A percentile compares a stretch with the other conserved stretches of the same genome.
Evolutionary conservation across 2,797 vertebrate species (phyloP).

Genomic region (Phylloscopus collybita): DNA sequence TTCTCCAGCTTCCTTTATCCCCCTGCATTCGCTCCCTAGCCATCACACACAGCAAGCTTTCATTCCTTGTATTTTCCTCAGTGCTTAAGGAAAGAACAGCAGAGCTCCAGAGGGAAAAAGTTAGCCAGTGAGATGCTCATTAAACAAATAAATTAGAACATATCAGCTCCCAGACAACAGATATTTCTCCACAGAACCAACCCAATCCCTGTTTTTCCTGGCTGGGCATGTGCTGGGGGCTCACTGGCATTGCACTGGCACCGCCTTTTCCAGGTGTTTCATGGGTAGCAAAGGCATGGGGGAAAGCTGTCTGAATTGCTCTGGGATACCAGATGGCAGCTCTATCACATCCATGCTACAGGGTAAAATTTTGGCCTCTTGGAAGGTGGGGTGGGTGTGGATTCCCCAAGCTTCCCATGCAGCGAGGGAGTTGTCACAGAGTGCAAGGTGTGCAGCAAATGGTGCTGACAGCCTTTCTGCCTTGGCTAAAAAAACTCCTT

Average conservation of each 20-base stretch:
- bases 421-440: not conserved
- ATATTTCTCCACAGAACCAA: not conserved
- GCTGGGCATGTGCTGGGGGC: not conserved
- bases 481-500: not conserved
- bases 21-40: not conserved
- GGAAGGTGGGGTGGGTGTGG: not conserved
- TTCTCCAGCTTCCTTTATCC: not conserved
- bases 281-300: not conserved
- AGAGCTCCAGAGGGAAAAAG: not conserved
- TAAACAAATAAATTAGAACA: slow-evolving; percentile 26
- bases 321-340: not conserved
- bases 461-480: not conserved
- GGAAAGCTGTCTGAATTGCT: not conserved
- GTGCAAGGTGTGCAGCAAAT: not conserved
- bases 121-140: not conserved
- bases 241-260: not conserved
- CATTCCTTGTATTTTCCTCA: not conserved
- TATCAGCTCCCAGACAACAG: not conserved
- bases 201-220: not conserved
- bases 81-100: not conserved
- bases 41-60: not conserved
- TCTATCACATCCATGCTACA: fast-evolving
- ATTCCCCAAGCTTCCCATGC: fast-evolving
- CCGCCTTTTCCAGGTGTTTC: not conserved
- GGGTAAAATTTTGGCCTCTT: not conserved